A percentile compares a stretch with the other conserved stretches of the same genome.
Conservation (phyloP, 2,113 vertebrate genomes). For the Aix galericulata region DNA sequence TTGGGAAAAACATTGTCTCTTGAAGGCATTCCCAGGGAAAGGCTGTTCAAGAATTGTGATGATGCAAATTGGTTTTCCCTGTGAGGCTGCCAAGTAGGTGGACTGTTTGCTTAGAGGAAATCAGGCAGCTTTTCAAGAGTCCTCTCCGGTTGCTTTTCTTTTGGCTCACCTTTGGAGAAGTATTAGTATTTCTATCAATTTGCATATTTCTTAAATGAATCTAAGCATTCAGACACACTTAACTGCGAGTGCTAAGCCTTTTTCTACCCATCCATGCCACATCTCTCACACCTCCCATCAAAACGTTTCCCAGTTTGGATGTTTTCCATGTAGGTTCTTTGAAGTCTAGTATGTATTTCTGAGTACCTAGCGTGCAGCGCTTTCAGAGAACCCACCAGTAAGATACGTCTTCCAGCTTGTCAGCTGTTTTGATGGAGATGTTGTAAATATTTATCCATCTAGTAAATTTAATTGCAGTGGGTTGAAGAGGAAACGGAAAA, state of each 20-base stretch:
- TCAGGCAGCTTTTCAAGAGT: not conserved
- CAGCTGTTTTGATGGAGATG: not conserved
- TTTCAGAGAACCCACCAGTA: not conserved
- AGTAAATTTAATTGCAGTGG: not conserved
- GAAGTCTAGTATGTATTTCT: not conserved
- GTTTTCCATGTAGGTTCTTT: not conserved
- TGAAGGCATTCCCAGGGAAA: not conserved
- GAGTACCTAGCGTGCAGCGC: not conserved
- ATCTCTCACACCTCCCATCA: not conserved
- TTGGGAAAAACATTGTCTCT: not conserved
- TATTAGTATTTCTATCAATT: not conserved
- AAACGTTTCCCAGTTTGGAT: not conserved
- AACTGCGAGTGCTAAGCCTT: not conserved
- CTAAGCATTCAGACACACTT: not conserved
- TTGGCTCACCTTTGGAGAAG: not conserved
- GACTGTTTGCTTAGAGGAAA: not conserved
- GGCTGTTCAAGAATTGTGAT: not conserved
- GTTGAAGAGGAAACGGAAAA: not conserved
- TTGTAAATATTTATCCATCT: not conserved
- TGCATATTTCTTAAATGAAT: not conserved
- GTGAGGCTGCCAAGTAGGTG: not conserved
- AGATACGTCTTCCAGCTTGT: not conserved
- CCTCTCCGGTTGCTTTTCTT: not conserved
- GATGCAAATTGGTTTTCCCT: not conserved
- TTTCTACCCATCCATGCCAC: not conserved